Conservation (phyloP, 2,113 vertebrate genomes). For the Archilochus colubris region DNA sequence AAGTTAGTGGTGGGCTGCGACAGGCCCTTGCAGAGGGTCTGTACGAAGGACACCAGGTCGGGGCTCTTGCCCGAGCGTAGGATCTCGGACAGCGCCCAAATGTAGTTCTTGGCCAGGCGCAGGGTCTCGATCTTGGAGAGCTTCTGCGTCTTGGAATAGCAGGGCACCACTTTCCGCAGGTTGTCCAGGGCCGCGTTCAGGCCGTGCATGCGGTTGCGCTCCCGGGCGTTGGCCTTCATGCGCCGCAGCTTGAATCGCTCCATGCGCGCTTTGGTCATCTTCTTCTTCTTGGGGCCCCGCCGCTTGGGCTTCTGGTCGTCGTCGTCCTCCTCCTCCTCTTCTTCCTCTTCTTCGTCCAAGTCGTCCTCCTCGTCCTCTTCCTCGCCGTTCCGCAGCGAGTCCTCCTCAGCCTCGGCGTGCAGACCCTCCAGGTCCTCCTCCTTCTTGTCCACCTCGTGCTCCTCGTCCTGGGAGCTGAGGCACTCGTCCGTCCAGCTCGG, state of each 20-base stretch:
- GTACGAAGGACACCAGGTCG: constrained; percentile 94
- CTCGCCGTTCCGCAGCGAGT: constrained; percentile 64
- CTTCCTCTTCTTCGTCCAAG: constrained; percentile 86
- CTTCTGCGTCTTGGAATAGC: constrained; percentile 99
- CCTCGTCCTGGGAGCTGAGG: constrained; percentile 84
- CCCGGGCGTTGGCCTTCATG: constrained; percentile 96
- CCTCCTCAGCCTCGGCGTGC: constrained; percentile 67
- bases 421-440: constrained; percentile 68
- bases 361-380: constrained; percentile 81
- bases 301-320: constrained; percentile 94
- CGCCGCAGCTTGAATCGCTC: constrained; percentile 95
- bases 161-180: constrained; percentile 97
- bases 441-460: constrained; percentile 81
- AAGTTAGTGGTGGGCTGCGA: constrained; percentile 98
- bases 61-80: constrained; percentile 95
- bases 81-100: constrained; percentile 96
- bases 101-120: constrained; percentile 97
- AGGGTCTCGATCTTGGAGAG: constrained; percentile 98
- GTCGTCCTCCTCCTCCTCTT: constrained; percentile 90
- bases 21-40: constrained; percentile 96
- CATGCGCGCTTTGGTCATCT: constrained; percentile 97
- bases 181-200: constrained; percentile 97
- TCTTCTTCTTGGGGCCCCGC: constrained; percentile 97
- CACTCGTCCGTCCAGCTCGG: constrained; percentile 83
- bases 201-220: constrained; percentile 98